Evolutionary conservation across 2,888 invertebrate genomes (phyloP).

Genomic region (Toxonevra muliebris): DNA sequence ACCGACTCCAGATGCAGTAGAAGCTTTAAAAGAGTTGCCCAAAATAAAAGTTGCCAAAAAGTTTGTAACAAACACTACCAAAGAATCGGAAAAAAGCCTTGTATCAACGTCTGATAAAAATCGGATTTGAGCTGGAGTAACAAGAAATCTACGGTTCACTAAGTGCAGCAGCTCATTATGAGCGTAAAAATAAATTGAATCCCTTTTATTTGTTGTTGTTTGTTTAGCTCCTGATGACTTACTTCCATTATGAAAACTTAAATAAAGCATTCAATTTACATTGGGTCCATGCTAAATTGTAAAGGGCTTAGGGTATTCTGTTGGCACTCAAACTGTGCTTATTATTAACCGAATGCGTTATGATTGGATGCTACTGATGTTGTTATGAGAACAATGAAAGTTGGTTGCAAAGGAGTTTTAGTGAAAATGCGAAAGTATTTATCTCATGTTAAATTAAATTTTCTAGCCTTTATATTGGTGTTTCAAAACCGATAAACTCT

Average conservation of each 20-base stretch:
- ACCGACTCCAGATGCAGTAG: conserved; percentile 71
- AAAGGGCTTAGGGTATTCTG: conserved; percentile 78
- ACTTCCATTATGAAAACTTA: conserved; percentile 77
- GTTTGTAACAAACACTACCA: conserved; percentile 89
- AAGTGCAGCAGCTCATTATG: conserved; percentile 72
- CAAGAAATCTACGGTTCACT: conserved; percentile 82
- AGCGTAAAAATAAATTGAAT: conserved; percentile 70
- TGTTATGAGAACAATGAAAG: conserved; percentile 75
- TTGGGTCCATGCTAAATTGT: conserved; percentile 86
- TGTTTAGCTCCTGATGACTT: conserved; percentile 81
- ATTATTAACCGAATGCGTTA: conserved; percentile 74
- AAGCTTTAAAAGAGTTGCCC: conserved; percentile 74
- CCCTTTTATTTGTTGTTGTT: conserved; percentile 79
- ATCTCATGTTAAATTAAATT: conserved; percentile 73
- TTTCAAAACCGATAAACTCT: too few species aligned
- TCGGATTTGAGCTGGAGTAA: conserved; percentile 75
- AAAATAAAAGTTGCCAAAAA: conserved; percentile 69
- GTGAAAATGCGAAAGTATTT: conserved; percentile 85
- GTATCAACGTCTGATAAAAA: conserved; percentile 69
- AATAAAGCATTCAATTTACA: conserved; percentile 79
- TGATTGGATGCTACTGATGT: conserved; percentile 88
- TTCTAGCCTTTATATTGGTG: too few species aligned
- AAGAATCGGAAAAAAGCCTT: conserved; percentile 76
- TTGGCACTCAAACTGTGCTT: conserved; percentile 72
- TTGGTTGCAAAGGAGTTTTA: conserved; percentile 77